Base-by-base conservation (phyloP, 2,888 invertebrate species). In the Seira ritae region DNA sequence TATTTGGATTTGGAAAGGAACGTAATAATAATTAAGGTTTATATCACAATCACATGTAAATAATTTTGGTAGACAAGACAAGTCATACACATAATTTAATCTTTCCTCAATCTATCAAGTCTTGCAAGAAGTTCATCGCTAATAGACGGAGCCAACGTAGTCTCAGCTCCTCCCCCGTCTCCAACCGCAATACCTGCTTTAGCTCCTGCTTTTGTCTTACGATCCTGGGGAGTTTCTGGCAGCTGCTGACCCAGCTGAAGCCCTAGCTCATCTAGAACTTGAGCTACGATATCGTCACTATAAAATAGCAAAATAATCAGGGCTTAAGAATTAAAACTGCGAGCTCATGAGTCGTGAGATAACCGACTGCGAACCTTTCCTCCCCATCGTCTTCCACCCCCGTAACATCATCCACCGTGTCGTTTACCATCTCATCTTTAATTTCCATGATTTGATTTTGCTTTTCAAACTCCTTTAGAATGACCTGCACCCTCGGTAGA, bases 351-450 rank as follows among this genome's bases (percentile, higher is more conserved):
- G 20, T 62, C 6, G 6, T n/a, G n/a, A 62, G 4, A 62, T 10
- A 62, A 17, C 4, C 8, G n/a, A 31, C 15, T 10, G 17, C 19
- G 19, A 87, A 92, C 92, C 92, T 92, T 90, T 93, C 93, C 85
- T 93, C 93, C 84, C 92, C 92, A 89, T 94, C 93, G 80, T 92
- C 93, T 86, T 93, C 93, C 24, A 20, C n/a, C 1, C 92, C 93
- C 90, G 93, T 92, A 6, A 92, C 93, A 90, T 93, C 93, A 90
- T 94, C 93, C 86, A 94, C 93, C 1, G 92, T 92, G 89, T 94
- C 93, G 87, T 91, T 92, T 92, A 94, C 93, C 92, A 93, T 93
- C 87, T 93, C 93, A 89, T 93, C 93, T 89, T 94, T 94, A 92
- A 94, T 93, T 87, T 93, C 93, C 93, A 93, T 93, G 2, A 94